Evolutionary conservation across 2,797 vertebrate genomes (phyloP).

Genomic region (Myiotriccus ornatus): DNA sequence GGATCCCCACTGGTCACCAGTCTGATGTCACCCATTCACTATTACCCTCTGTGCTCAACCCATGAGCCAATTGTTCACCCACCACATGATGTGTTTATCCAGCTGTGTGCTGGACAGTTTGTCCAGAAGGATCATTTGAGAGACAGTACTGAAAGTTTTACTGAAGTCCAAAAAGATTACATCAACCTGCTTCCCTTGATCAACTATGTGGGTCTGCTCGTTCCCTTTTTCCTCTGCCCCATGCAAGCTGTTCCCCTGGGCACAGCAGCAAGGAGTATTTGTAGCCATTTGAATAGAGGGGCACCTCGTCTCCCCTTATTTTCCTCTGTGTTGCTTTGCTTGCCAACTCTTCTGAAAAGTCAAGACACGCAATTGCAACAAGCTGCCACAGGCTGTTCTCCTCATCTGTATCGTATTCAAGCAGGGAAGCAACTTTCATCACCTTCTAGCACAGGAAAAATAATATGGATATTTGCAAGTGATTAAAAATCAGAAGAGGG

Average conservation of each 20-base stretch:
- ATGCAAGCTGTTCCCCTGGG: not conserved
- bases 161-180: not conserved
- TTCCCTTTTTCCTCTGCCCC: not conserved
- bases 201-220: not conserved
- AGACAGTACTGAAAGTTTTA: not conserved
- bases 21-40: not conserved
- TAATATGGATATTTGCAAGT: not conserved
- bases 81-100: not conserved
- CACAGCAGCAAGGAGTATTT: not conserved
- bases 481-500: slow-evolving; percentile 27
- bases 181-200: not conserved
- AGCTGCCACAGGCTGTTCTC: not conserved
- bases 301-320: not conserved
- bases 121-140: not conserved
- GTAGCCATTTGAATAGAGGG: not conserved
- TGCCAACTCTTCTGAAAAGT: not conserved
- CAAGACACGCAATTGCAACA: not conserved
- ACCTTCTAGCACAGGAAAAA: not conserved
- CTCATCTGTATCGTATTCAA: not conserved
- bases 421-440: not conserved
- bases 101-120: not conserved
- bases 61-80: not conserved
- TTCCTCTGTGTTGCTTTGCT: not conserved
- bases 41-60: not conserved
- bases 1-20: not conserved